Percentiles rank a stretch among this genome's conserved stretches.
phyloP scores from a whole-genome alignment of 2,797 vertebrate genomes.

The Coregonus suidteri region DNA sequence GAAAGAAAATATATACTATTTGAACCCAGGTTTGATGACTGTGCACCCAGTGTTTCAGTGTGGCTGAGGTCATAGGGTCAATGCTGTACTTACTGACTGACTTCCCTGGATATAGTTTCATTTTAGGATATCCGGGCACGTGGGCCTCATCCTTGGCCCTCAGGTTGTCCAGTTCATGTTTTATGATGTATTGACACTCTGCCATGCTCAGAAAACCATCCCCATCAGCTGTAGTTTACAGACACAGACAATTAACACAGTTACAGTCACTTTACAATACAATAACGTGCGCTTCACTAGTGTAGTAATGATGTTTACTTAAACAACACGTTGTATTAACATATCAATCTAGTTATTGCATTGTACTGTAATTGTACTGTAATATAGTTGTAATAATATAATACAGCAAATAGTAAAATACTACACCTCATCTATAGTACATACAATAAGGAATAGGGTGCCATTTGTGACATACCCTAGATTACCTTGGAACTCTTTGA shows the following conservation, averaged over 20 bases:
- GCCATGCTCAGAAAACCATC: slow-evolving; percentile 89
- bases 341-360: background rate
- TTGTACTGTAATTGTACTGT: background rate
- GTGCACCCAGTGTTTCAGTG: background rate
- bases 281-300: background rate
- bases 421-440: background rate
- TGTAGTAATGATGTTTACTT: background rate
- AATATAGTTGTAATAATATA: background rate
- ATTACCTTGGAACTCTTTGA: slow-evolving; percentile 85
- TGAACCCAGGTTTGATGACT: background rate
- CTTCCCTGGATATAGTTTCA: slow-evolving; percentile 94
- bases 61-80: background rate
- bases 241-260: background rate
- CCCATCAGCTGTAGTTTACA: slow-evolving; percentile 81
- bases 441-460: background rate
- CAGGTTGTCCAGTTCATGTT: slow-evolving; percentile 93
- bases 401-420: background rate
- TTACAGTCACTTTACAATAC: background rate
- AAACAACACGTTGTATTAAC: background rate
- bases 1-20: background rate
- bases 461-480: background rate
- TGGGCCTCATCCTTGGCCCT: slow-evolving; percentile 89
- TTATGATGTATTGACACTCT: slow-evolving; percentile 95
- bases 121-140: slow-evolving; percentile 87
- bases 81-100: slow-evolving; percentile 77